Evolutionary conservation across 2,888 invertebrate species (phyloP).

Genomic region (Platynereis dumerilii): DNA sequence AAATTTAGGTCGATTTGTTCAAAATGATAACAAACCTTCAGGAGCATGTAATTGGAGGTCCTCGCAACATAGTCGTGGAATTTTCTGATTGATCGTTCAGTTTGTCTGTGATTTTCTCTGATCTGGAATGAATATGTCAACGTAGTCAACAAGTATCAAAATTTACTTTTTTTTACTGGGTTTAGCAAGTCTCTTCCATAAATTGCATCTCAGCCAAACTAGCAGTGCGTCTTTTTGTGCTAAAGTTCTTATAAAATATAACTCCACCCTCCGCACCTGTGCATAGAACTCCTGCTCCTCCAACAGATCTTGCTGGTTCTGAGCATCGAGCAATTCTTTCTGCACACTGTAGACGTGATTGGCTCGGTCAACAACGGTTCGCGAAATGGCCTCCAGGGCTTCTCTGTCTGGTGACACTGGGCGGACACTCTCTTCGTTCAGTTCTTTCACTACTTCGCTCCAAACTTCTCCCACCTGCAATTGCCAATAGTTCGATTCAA

Average conservation of each 20-base stretch:
- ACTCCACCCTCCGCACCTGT: conserved; percentile 44
- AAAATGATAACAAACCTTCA: conserved; percentile 46
- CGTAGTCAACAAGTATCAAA: background rate
- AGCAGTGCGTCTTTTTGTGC: no score
- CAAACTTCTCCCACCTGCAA: conserved; percentile 62
- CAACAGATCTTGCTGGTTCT: conserved; percentile 57
- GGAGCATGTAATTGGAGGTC: conserved; percentile 57
- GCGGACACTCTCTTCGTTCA: conserved; percentile 56
- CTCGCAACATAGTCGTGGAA: conserved; percentile 58
- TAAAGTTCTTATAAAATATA: no score
- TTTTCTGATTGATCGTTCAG: conserved; percentile 55
- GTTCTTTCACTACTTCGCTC: conserved; percentile 55
- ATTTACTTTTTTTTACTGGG: no score
- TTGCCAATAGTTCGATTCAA: no score
- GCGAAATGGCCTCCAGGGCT: conserved; percentile 59
- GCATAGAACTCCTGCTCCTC: conserved; percentile 63
- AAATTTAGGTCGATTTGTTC: background rate
- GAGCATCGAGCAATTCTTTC: conserved; percentile 57
- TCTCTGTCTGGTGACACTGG: conserved; percentile 62
- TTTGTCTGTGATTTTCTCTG: conserved; percentile 61
- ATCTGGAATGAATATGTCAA: conserved; percentile 43
- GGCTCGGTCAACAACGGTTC: conserved; percentile 58
- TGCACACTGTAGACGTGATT: conserved; percentile 56
- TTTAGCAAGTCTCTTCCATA: no score
- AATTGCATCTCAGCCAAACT: no score